These are phyloP conservation scores for Danionella cerebrum DNA, from an alignment of 2,113 vertebrate species.

Conservation along the genomic window DNA sequence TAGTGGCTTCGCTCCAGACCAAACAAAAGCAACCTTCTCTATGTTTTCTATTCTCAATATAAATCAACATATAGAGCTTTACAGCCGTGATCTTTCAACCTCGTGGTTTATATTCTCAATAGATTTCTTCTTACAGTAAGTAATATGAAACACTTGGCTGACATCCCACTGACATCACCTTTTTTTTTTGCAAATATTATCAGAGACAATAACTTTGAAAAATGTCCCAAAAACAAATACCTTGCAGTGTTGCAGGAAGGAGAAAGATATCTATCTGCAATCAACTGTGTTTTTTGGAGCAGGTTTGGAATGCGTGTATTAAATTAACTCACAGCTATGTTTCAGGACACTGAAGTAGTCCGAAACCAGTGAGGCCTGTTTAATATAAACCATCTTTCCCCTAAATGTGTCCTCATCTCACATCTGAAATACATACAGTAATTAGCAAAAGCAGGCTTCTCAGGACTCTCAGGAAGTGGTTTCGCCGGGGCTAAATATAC, in stretches of 20 bases:
- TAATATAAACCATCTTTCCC: conserved; percentile 3
- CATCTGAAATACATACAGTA: conserved; percentile 16
- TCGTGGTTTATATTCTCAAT: not conserved
- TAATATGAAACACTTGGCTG: conserved; percentile 1
- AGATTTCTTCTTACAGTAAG: conserved; percentile 5
- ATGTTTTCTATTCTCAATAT: not conserved
- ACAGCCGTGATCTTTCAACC: conserved; percentile 4
- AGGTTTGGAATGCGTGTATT: conserved; percentile 6
- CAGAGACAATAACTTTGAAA: not conserved
- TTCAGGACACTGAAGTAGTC: not conserved
- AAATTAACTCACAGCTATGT: not conserved
- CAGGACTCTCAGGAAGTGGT: conserved; percentile 23
- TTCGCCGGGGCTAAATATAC: conserved; percentile 27
- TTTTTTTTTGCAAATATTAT: conserved; percentile 18
- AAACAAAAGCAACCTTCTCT: not conserved
- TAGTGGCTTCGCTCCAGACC: not conserved
- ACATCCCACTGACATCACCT: conserved; percentile 8
- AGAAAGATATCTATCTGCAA: conserved; percentile 7
- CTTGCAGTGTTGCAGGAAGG: not conserved
- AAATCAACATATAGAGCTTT: conserved; percentile 14
- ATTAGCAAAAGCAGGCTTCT: conserved; percentile 23
- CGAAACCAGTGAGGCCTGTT: not conserved
- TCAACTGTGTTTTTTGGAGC: conserved; percentile 15
- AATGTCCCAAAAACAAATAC: not conserved
- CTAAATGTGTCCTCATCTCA: conserved; percentile 21